Percentiles rank a stretch among this genome's conserved stretches.
Conservation (phyloP, 92 coral and sea anemone species). For the Diadumene lineata region DNA sequence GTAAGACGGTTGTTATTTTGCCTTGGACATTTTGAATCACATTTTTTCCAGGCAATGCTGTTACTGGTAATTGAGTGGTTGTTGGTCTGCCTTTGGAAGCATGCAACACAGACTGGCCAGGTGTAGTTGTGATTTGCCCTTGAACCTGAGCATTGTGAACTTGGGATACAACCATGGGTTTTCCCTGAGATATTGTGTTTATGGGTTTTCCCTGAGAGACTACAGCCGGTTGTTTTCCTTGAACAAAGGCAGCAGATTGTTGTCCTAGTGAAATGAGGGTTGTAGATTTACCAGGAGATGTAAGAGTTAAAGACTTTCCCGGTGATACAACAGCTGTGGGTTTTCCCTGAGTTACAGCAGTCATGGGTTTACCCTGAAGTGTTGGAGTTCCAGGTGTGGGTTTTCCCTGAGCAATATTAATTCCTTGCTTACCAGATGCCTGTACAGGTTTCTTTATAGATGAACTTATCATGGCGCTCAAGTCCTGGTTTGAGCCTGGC, state of each 20-base stretch:
- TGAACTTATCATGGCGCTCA: slow-evolving; percentile 28
- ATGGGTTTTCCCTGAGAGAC: slow-evolving; percentile 20
- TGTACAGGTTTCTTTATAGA: slow-evolving; percentile 4
- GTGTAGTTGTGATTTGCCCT: not conserved
- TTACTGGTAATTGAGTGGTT: too few relatives aligned
- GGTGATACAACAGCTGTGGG: not conserved
- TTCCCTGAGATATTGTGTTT: not conserved
- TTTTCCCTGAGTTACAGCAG: not conserved
- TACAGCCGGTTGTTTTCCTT: not conserved
- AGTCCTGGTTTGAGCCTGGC: slow-evolving; percentile 15
- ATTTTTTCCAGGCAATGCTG: too few relatives aligned
- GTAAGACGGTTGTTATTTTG: too few relatives aligned
- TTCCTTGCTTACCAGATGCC: not conserved
- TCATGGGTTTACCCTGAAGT: not conserved
- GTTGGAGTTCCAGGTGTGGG: not conserved
- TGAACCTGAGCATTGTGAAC: not conserved
- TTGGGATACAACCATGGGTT: not conserved
- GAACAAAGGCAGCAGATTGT: not conserved
- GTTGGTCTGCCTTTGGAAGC: too few relatives aligned
- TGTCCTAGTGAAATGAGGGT: slow-evolving; percentile 3
- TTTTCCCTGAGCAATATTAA: not conserved
- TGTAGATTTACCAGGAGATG: not conserved
- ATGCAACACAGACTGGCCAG: not conserved
- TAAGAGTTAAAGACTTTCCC: not conserved
- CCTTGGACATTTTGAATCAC: too few relatives aligned